A percentile compares a stretch with the other conserved stretches of the same genome.
Evolutionary conservation across 2,888 invertebrate genomes (phyloP).

Genomic region (Podotricha telesiphe): DNA sequence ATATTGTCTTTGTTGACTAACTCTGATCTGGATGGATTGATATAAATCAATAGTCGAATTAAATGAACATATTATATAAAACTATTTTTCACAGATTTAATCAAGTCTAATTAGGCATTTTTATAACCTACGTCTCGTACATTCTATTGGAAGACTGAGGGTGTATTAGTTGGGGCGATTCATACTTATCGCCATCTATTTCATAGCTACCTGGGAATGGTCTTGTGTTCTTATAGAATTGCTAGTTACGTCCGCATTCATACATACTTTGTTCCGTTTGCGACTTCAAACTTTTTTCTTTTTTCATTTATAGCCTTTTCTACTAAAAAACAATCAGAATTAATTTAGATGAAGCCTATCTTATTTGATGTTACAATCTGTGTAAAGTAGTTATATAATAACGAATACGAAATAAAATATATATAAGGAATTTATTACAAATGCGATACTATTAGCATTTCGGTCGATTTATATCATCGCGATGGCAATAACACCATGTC

Average conservation of each 20-base stretch:
- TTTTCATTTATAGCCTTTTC: too few relatives aligned
- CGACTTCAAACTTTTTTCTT: background rate
- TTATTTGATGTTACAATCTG: background rate
- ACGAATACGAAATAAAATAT: background rate
- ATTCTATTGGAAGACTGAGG: background rate
- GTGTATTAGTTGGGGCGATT: too few relatives aligned
- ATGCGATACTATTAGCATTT: conserved; percentile 18
- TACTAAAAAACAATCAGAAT: too few relatives aligned
- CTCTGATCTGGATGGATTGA: conserved; percentile 1
- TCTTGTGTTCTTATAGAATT: background rate
- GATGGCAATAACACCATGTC: conserved; percentile 19
- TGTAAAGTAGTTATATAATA: conserved; percentile 1
- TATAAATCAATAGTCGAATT: background rate
- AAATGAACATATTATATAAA: background rate
- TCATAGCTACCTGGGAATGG: too few relatives aligned
- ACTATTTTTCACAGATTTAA: conserved; percentile 12
- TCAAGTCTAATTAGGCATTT: background rate
- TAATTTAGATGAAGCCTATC: too few relatives aligned
- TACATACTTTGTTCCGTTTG: too few relatives aligned
- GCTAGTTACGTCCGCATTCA: background rate
- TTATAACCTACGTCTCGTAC: background rate
- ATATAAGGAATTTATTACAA: background rate
- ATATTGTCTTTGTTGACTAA: background rate
- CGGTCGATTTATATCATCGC: conserved; percentile 9
- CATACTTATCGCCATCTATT: too few relatives aligned